Evolutionary conservation across 2,797 vertebrate genomes (phyloP), one percentile per base, ranked within the genome.

Genomic region (Falco naumanni): DNA sequence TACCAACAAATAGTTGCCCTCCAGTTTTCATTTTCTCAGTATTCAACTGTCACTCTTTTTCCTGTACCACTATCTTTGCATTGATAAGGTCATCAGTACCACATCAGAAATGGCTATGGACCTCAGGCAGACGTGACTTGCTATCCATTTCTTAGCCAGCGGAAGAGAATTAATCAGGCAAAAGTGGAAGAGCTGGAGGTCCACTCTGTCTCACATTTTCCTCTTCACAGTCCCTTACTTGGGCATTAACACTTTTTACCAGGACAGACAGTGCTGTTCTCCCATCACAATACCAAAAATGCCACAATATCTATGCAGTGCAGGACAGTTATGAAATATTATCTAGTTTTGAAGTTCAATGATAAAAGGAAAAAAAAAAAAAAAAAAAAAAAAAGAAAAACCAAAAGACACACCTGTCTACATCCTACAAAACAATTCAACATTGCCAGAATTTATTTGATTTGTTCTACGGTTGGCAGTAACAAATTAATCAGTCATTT

Each of bases 331-430:
- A 45, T 28, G 54, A 60, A 76, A 61, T 5, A 28, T 41, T 25
- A 31, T 4, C 9, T 17, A 8, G 8, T 24, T 63, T 39, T 61
- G 26, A 89, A 51, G 13, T 45, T 10, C n/a, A 47, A 13, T 7
- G 13, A 20, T 18, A 41, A 21, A 88, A 53, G 21, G 1, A 0
- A 0, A 8, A 0, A 9, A 28, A 19, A 26, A 16, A 3, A 29
- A 43, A 43, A 51, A 18, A 9, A 5, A 9, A 22, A 2, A 15
- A 48, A 41, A 20, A 9, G 28, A 34, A 16, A 28, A 37, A 10
- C 37, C 37, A 37, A 37, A 37, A 37, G 10, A 37, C 37, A 19
- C 13, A 12, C 24, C 21, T 16, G 2, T 41, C 31, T 47, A 50
- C 34, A 51, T 26, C 25, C 41, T 16, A 70, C 26, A 63, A 70